Evolutionary conservation across 2,888 invertebrate genomes (phyloP).

Genomic region (Lasioglossum marginatum): DNA sequence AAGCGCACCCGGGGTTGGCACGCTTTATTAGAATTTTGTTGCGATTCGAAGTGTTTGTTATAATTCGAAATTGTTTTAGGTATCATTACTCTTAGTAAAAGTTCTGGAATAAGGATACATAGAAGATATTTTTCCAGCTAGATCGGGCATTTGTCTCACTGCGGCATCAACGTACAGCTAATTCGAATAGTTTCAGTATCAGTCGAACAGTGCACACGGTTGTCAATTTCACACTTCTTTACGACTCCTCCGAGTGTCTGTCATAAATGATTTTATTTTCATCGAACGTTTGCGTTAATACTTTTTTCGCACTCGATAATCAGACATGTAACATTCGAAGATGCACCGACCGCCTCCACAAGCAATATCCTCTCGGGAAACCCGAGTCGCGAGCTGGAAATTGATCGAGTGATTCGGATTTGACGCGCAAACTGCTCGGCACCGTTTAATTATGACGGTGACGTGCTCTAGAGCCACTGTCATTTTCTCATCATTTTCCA

Average conservation of each 20-base stretch:
- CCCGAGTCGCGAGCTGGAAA: slow-evolving; percentile 35
- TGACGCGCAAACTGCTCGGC: slow-evolving; percentile 30
- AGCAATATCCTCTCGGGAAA: slow-evolving; percentile 49
- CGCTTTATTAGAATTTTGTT: too few species aligned
- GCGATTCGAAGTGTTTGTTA: too few species aligned
- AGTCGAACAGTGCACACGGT: too few species aligned
- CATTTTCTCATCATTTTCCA: not conserved
- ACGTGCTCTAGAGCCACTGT: not conserved
- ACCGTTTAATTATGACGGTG: not conserved
- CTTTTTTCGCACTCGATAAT: not conserved
- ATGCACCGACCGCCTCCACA: not conserved
- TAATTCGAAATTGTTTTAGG: too few species aligned
- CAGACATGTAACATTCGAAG: not conserved
- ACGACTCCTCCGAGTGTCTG: not conserved
- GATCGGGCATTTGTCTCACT: too few species aligned
- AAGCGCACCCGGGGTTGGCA: not conserved
- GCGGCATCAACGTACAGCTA: not conserved
- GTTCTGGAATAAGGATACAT: too few species aligned
- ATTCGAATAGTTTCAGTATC: not conserved
- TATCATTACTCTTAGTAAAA: too few species aligned
- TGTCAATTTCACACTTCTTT: not conserved
- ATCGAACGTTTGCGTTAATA: not conserved
- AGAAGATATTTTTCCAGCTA: too few species aligned
- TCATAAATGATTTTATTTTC: not conserved
- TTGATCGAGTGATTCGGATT: slow-evolving; percentile 46